Conservation (phyloP, 2,888 invertebrate genomes). For the Sympetrum striolatum region DNA sequence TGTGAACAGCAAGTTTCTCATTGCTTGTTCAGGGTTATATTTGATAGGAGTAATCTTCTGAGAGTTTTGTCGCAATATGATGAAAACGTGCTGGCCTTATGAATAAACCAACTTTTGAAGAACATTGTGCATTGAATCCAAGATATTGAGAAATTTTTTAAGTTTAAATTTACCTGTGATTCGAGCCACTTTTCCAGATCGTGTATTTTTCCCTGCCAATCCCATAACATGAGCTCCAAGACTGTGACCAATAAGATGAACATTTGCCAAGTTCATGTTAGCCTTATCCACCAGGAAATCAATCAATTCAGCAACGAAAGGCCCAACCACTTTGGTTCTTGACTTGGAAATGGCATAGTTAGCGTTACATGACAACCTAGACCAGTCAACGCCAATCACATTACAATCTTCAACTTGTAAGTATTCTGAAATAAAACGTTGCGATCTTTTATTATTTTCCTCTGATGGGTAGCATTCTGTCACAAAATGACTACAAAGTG, state of each 20-base stretch:
- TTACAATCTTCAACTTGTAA: slow-evolving; percentile 67
- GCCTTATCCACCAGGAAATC: slow-evolving; percentile 66
- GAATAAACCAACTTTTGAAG: too few species aligned
- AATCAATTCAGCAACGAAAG: slow-evolving; percentile 65
- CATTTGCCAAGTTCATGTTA: slow-evolving; percentile 64
- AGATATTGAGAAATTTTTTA: too few species aligned
- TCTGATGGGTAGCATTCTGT: too few species aligned
- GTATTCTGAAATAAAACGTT: slow-evolving; percentile 63
- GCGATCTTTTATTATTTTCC: too few species aligned
- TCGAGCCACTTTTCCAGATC: slow-evolving; percentile 59
- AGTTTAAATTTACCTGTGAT: slow-evolving; percentile 63
- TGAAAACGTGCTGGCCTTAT: too few species aligned
- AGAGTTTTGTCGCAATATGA: too few species aligned
- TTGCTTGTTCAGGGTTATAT: too few species aligned
- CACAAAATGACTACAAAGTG: too few species aligned
- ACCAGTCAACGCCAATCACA: slow-evolving; percentile 67
- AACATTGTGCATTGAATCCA: too few species aligned
- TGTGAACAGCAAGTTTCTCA: too few species aligned
- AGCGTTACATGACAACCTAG: slow-evolving; percentile 66
- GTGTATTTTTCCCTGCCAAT: slow-evolving; percentile 65
- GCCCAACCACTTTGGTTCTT: slow-evolving; percentile 69
- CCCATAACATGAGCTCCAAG: slow-evolving; percentile 72
- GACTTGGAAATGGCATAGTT: slow-evolving; percentile 67
- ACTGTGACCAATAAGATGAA: slow-evolving; percentile 69
- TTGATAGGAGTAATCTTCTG: too few species aligned